Evolutionary conservation across 1,140 invertebrate species (phyloP).

Genomic region (Hyles euphorbiae): DNA sequence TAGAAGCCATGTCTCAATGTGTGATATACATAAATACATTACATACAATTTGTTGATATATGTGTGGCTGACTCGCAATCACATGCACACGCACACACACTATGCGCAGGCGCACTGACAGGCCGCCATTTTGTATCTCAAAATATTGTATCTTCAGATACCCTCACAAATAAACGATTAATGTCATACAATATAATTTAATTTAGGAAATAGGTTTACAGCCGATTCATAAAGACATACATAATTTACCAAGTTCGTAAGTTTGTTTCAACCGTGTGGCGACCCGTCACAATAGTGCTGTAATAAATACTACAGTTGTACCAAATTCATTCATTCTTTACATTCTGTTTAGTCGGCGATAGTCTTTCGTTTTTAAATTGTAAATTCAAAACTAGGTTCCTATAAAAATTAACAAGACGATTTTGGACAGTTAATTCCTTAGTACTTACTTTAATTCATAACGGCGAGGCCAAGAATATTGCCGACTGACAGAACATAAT

Average conservation of each 20-base stretch:
- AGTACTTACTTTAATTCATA: no score
- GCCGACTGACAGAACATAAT: no score
- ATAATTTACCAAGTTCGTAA: slow-evolving; percentile 5
- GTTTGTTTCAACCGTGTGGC: slow-evolving; percentile 14
- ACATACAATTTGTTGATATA: slow-evolving; percentile 20
- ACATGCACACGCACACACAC: slow-evolving; percentile 19
- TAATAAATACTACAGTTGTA: slow-evolving; percentile 19
- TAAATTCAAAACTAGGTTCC: no score
- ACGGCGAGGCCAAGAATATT: no score
- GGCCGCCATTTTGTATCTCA: slow-evolving; percentile 22
- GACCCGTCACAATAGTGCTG: slow-evolving; percentile 12
- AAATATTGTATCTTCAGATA: neutral
- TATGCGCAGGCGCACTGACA: slow-evolving; percentile 23
- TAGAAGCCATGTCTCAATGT: slow-evolving; percentile 37
- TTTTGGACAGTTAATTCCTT: no score
- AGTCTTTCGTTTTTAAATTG: no score
- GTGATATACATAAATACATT: slow-evolving; percentile 40
- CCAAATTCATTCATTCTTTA: slow-evolving; percentile 6
- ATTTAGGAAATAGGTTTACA: no score
- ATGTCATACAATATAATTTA: slow-evolving; percentile 4
- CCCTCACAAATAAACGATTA: neutral
- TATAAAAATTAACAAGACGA: no score
- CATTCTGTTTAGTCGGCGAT: slow-evolving; percentile 2
- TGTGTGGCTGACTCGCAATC: slow-evolving; percentile 14
- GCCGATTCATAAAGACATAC: no score